Evolutionary conservation across 2,113 vertebrate species (phyloP), one percentile per base, ranked within the genome.

Genomic region (Columba livia): DNA sequence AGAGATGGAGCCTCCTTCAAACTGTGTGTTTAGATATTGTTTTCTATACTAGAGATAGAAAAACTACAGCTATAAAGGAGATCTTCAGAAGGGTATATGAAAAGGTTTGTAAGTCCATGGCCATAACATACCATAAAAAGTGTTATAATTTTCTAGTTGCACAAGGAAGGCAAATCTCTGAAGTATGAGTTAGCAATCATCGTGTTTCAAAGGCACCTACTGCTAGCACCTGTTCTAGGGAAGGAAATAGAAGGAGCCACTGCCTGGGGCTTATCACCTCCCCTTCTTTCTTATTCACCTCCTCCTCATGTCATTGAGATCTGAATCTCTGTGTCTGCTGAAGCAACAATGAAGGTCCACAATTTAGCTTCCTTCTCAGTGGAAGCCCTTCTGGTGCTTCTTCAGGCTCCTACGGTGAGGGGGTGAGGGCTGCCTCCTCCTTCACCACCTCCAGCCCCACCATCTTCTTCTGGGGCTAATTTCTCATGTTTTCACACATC

Each of bases 231-330:
- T 58, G 5, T 36, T 70, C 24, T 70, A 21, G 1, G 4, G n/a
- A 58, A 73, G 8, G 9, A 75, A 79, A 88, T 0, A 79, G 29
- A 85, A 87, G 23, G 42, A 73, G 47, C 4, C 38, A 70, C 23
- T 16, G 3, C 9, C 40, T 0, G 0, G 15, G 29, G 20, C 11
- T 71, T 56, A 80, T 10, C 51, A 38, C 15, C 4, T 54, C 16
- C 42, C 5, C 10, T 58, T 67, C n/a, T n/a, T 75, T 79, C 36
- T 67, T 58, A 58, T 32, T 54, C 28, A 40, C 5, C 14, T 70
- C 15, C 16, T 79, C 61, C 7, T 73, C 40, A n/a, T 6, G 9
- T 80, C 21, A 42, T 20, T 25, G 29, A 67, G 25, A 24, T 42
- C 57, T 42, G 28, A 78, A 64, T 36, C 23, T n/a, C 17, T 34